Evolutionary conservation across 2,888 invertebrate genomes (phyloP), one percentile per base, ranked within the genome.

Genomic region (Macrosiphum euphorbiae): DNA sequence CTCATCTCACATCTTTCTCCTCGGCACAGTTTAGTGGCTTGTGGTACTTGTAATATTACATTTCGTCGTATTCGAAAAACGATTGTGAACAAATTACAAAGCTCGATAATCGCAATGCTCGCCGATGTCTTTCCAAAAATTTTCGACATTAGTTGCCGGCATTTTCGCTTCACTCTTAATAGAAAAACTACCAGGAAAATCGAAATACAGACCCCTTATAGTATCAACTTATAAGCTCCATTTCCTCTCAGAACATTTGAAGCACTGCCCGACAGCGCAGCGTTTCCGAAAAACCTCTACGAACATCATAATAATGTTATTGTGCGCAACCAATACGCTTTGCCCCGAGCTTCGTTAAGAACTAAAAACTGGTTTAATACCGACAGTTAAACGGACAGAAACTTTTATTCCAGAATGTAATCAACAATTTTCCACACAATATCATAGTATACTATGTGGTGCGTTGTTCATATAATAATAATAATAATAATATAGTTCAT

Each of bases 291-390:
- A 16, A 67, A 5, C 35, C 67, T 35, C 35, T 35, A 67, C 1
- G n/a, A 67, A 35, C n/a, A 67, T n/a, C 16, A 67, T 67, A 3
- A 67, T 16, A 35, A 16, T 67, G 20, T n/a, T 16, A 35, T 67
- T 35, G 16, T n/a, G 67, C 35, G 67, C 35, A 67, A 35, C 67
- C 16, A 67, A 67, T 67, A 67, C 20, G n/a, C 13, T 67, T 67
- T 7, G 35, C 67, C 7, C 7, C 35, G 7, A 67, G n/a, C 16
- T 35, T 67, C 67, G 0, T 7, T 20, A 16, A 67, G n/a, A 35
- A 67, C n/a, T n/a, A n/a, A 67, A n/a, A 67, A 67, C 24, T 67
- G n/a, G 67, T 67, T 67, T n/a, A n/a, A n/a, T n/a, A 67, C 67
- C 5, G n/a, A n/a, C n/a, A 4, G 5, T n/a, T 4, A 28, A 13